A percentile compares a stretch with the other conserved stretches of the same genome.
Evolutionary conservation across 2,113 vertebrate species (phyloP).

Genomic region (Enhydra lutris): DNA sequence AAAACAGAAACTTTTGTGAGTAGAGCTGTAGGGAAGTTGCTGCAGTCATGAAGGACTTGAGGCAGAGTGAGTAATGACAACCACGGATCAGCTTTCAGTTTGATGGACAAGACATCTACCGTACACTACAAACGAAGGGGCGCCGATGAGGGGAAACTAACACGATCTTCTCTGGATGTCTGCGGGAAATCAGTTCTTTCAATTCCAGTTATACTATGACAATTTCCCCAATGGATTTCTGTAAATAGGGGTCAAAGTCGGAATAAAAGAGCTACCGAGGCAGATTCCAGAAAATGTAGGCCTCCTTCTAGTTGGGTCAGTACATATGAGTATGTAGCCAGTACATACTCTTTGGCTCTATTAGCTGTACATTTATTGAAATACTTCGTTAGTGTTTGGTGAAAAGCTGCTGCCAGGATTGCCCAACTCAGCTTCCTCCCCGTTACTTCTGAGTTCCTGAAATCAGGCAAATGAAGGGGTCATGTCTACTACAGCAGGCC

Average conservation of each 20-base stretch:
- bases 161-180: not conserved
- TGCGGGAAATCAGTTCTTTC: not conserved
- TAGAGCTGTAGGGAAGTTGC: not conserved
- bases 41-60: not conserved
- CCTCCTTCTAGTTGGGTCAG: not conserved
- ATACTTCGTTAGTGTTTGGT: accelerated
- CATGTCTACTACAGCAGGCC: not conserved
- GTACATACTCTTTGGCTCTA: not conserved
- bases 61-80: not conserved
- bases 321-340: not conserved
- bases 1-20: not conserved
- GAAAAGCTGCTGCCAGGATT: not conserved
- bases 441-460: not conserved
- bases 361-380: not conserved
- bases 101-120: not conserved
- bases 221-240: not conserved
- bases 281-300: not conserved
- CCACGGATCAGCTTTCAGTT: not conserved
- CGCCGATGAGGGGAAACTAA: not conserved
- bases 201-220: not conserved
- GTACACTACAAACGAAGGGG: not conserved
- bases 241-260: not conserved
- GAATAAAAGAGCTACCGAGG: not conserved
- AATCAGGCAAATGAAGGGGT: not conserved
- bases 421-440: too few species aligned